A percentile compares a stretch with the other conserved stretches of the same genome.
These are phyloP conservation scores for Mongoloraphidia duomilia DNA, from an alignment of 2,888 invertebrate species.

Conservation along the genomic window DNA sequence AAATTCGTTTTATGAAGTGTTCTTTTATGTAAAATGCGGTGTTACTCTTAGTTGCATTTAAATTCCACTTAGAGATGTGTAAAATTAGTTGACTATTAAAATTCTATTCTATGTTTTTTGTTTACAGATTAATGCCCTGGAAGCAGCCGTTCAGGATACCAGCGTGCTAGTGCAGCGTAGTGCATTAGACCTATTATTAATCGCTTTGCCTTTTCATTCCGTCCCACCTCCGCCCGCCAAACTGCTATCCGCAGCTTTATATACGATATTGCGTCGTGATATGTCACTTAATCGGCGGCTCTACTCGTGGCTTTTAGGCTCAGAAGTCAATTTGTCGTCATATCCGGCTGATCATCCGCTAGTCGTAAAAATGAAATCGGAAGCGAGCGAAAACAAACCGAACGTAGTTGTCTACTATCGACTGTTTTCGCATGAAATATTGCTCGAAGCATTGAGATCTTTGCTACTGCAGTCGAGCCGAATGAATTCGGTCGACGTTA, in stretches of 20 bases:
- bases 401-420: conserved; percentile 44
- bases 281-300: conserved; percentile 79
- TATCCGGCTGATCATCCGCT: conserved; percentile 26
- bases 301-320: conserved; percentile 72
- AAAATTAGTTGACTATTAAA: neutral
- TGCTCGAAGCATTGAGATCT: conserved; percentile 47
- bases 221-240: conserved; percentile 58
- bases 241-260: conserved; percentile 56
- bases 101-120: conserved; percentile 8
- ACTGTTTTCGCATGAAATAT: conserved; percentile 48
- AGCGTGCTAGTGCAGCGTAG: conserved; percentile 74
- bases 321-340: conserved; percentile 42
- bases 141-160: conserved; percentile 64
- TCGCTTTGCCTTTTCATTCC: conserved; percentile 75
- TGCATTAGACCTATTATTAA: conserved; percentile 65
- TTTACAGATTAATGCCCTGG: conserved; percentile 54
- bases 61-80: too few species aligned
- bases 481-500: conserved; percentile 41
- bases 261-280: conserved; percentile 65
- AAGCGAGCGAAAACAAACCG: conserved; percentile 21
- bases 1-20: too few species aligned
- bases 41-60: too few species aligned
- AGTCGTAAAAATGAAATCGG: conserved; percentile 21
- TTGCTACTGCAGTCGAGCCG: conserved; percentile 40
- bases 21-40: too few species aligned